phyloP scores from a whole-genome alignment of 2,113 vertebrate genomes.

The Nibea coibor region DNA sequence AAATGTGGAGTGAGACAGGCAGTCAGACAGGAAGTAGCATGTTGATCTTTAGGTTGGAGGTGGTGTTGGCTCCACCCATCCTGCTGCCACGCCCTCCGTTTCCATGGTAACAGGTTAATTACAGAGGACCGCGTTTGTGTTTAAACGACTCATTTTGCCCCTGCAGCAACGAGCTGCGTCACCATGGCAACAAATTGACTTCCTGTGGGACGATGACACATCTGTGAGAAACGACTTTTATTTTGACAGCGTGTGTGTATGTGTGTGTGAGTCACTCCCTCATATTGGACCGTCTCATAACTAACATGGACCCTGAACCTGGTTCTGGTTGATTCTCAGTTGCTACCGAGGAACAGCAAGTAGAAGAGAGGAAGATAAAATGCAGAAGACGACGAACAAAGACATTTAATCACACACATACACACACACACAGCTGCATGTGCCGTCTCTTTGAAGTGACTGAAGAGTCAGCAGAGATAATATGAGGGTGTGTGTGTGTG shows the following conservation, averaged over 20 bases:
- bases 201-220: conserved; percentile 31
- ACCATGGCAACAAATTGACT: conserved; percentile 59
- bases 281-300: too few species aligned
- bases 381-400: conserved; percentile 31
- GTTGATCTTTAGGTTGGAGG: too few species aligned
- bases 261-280: conserved; percentile 5
- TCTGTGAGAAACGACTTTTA: too few species aligned
- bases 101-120: conserved; percentile 10
- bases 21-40: too few species aligned
- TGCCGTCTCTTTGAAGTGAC: conserved; percentile 61
- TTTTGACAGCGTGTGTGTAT: neutral
- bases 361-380: too few species aligned
- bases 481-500: conserved; percentile 43
- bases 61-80: too few species aligned
- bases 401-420: conserved; percentile 36
- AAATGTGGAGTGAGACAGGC: too few species aligned
- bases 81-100: neutral
- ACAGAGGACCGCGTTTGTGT: neutral
- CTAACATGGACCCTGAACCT: too few species aligned
- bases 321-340: too few species aligned
- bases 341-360: too few species aligned
- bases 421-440: conserved; percentile 38
- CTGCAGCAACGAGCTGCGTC: conserved; percentile 17
- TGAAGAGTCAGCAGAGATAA: conserved; percentile 64
- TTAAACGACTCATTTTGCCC: conserved; percentile 17